Evolutionary conservation across 2,113 vertebrate genomes (phyloP).

Genomic region (chimpanzee (Pan troglodytes)): NHGRI_mPanTro3-v2.1_pri NC_072402.2:6442501-6443000

Average conservation of each 20-base stretch:
- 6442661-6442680: background rate
- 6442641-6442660: background rate
- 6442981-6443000: background rate
- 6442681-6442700: fast-evolving
- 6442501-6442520: fast-evolving
- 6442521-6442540: background rate
- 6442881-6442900: background rate
- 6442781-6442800: fast-evolving
- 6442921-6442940: background rate
- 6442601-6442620: background rate
- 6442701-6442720: fast-evolving
- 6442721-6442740: fast-evolving
- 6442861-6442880: fast-evolving
- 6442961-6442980: background rate
- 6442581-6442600: too few species aligned
- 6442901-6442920: fast-evolving
- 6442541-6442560: too few species aligned
- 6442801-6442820: fast-evolving
- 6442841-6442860: background rate
- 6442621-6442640: fast-evolving
- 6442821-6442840: background rate
- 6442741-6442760: fast-evolving
- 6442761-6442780: background rate
- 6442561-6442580: fast-evolving
- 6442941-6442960: too few species aligned